Percentiles rank a stretch among this genome's conserved stretches.
phyloP scores from a whole-genome alignment of 2,113 vertebrate species.

The Australoheros scitulus region DNA sequence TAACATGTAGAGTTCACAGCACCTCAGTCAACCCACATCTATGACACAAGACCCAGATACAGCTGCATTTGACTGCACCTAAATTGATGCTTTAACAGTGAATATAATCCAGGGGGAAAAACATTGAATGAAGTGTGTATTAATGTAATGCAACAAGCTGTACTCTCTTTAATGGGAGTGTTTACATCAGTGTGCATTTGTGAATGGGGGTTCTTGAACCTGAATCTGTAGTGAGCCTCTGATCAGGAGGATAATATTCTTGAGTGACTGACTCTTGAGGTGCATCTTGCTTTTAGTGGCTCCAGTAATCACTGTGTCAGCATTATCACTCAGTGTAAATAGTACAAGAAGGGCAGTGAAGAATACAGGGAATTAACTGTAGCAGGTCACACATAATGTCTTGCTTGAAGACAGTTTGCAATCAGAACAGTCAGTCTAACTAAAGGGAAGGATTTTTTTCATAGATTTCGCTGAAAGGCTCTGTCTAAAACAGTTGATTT shows the following conservation, averaged over 20 bases:
- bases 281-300: neutral
- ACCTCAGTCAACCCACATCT: neutral
- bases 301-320: constrained; percentile 27
- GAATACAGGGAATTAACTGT: neutral
- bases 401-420: neutral
- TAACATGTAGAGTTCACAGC: neutral
- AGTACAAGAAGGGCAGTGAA: constrained; percentile 6
- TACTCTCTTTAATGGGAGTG: neutral
- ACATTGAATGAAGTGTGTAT: neutral
- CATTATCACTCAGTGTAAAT: constrained; percentile 13
- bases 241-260: constrained; percentile 15
- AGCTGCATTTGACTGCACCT: neutral
- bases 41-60: neutral
- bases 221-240: neutral
- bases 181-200: neutral
- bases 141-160: neutral
- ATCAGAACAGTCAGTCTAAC: neutral
- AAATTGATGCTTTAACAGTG: neutral
- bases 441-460: neutral
- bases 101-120: neutral
- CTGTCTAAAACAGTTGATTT: constrained; percentile 23
- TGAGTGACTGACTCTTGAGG: neutral
- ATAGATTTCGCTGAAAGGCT: neutral
- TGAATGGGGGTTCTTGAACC: neutral
- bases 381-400: neutral